Conservation (phyloP, 1,140 invertebrate species). For the Vollenhovia emeryi region DNA sequence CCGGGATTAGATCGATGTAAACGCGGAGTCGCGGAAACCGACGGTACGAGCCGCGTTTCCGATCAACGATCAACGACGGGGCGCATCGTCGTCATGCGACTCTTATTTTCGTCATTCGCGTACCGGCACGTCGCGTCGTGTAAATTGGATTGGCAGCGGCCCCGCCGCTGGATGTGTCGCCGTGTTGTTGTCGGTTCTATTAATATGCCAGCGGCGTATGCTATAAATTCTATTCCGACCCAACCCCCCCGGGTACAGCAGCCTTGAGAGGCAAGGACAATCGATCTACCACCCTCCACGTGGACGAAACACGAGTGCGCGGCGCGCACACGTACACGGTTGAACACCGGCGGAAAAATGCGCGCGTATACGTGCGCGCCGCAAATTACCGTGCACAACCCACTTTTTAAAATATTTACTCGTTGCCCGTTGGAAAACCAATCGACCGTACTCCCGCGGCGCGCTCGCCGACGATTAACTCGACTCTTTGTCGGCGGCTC, state of each 20-base stretch:
- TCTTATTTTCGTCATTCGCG: slow-evolving; percentile 65
- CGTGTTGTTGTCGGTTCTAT: slow-evolving; percentile 67
- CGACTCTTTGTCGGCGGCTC: slow-evolving; percentile 22
- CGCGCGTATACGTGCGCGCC: neutral
- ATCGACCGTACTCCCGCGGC: slow-evolving; percentile 14
- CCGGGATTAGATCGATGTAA: slow-evolving; percentile 24
- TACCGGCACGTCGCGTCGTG: slow-evolving; percentile 49
- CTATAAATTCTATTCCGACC: slow-evolving; percentile 73
- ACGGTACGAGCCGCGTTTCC: neutral
- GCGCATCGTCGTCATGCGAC: slow-evolving; percentile 39
- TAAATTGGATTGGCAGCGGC: slow-evolving; percentile 64
- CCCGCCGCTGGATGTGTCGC: slow-evolving; percentile 30
- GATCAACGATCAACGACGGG: neutral
- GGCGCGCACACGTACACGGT: neutral
- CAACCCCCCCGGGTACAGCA: slow-evolving; percentile 30
- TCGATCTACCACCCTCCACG: slow-evolving; percentile 65
- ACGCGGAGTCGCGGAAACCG: neutral
- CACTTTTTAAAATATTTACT: slow-evolving; percentile 66
- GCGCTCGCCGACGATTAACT: slow-evolving; percentile 43
- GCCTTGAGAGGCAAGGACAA: slow-evolving; percentile 75
- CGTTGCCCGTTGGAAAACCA: slow-evolving; percentile 32
- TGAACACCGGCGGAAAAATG: slow-evolving; percentile 14
- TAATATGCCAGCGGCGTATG: slow-evolving; percentile 71
- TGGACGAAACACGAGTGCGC: slow-evolving; percentile 51
- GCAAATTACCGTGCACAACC: slow-evolving; percentile 17